Percentiles rank a stretch among this genome's conserved stretches.
phyloP scores from a whole-genome alignment of 2,888 invertebrate genomes.

The Oasisia sp. region DNA sequence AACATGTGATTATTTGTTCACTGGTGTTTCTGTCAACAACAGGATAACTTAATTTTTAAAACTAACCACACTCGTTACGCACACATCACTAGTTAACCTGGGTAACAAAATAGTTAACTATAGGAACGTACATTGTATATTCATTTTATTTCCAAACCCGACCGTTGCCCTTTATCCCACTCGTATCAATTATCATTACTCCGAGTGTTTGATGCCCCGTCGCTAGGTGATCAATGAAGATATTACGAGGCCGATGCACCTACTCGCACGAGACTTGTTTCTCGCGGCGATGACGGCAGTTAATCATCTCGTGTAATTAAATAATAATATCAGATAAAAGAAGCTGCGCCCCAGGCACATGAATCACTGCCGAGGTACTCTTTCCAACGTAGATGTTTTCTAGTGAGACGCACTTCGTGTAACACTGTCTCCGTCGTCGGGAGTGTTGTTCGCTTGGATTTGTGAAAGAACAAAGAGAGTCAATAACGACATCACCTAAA shows the following conservation, averaged over 20 bases:
- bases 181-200: neutral
- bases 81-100: neutral
- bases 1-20: neutral
- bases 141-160: no score
- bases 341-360: neutral
- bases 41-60: neutral
- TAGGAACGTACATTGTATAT: neutral
- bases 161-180: neutral
- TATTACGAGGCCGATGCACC: neutral
- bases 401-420: neutral
- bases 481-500: no score
- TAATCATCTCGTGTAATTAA: slow-evolving; percentile 12
- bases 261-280: neutral
- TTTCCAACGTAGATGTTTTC: neutral
- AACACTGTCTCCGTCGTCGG: neutral
- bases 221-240: neutral
- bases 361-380: neutral
- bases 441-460: no score
- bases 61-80: neutral
- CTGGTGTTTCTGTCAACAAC: neutral
- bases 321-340: neutral
- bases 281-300: neutral
- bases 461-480: no score
- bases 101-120: neutral
- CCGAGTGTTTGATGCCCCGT: neutral